Evolutionary conservation across 2,797 vertebrate species (phyloP), one percentile per base, ranked within the genome.

Genomic region (Enteromius thamalakanensis): DNA sequence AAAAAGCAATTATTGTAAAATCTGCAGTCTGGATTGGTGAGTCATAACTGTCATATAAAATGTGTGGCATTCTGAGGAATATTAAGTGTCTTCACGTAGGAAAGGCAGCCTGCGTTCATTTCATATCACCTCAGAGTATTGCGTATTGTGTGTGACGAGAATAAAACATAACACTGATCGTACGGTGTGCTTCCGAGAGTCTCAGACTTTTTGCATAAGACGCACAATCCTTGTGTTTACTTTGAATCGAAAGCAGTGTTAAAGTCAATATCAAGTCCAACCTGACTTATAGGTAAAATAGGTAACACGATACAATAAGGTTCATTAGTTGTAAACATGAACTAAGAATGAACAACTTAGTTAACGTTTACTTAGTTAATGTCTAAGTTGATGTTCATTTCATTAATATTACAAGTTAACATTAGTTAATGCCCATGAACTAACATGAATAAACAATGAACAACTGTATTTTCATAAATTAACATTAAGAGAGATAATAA

Each of bases 1-100:
- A 62, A 62, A 75, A 80, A 51, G n/a, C 8, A 37, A 65, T 34
- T 65, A 62, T 42, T 51, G 23, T 65, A 21, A 65, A 75, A 81
- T 19, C 15, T 49, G 8, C 29, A 26, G 11, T 49, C 6, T 3
- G 42, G 55, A 26, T 74, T 51, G 8, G 53, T 32, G 40, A 74
- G 40, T 49, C 21, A 32, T 37, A 45, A 23, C 26, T 32, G 45
- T 65, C 45, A 40, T 14, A 82, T 82, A 75, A 82, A 82, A 65
- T 26, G 6, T 26, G 23, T 7, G 7, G 34, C 40, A 49, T 82
- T 75, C 45, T 51, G n/a, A 67, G 15, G 45, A 75, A 75, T 65
- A 67, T 76, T 65, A 67, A 42, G 34, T 68, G 42, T 17, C 15
- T 40, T 82, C n/a, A 55, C 29, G 40, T 51, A 49, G 32, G 60